A percentile compares a stretch with the other conserved stretches of the same genome.
phyloP scores from a whole-genome alignment of 1,140 invertebrate species.

The Calephelis nemesis region DNA sequence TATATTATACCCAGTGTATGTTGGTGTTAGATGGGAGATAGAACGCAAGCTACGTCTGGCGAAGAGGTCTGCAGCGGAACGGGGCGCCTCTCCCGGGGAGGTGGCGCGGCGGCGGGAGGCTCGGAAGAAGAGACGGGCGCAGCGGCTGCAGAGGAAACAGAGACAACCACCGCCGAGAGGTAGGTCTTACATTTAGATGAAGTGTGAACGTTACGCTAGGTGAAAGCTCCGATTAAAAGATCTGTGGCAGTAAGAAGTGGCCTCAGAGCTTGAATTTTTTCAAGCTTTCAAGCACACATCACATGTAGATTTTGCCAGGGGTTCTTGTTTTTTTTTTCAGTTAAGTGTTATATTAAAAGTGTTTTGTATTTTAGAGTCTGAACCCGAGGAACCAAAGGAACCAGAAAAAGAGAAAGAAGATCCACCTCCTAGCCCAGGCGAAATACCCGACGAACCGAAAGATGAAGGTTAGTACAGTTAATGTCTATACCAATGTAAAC shows the following conservation, averaged over 20 bases:
- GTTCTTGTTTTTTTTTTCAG: too few species aligned
- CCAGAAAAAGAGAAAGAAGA: slow-evolving; percentile 61
- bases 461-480: slow-evolving; percentile 47
- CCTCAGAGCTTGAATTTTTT: too few species aligned
- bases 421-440: slow-evolving; percentile 70
- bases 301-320: too few species aligned
- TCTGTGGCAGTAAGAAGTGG: too few species aligned
- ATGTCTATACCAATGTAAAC: slow-evolving; percentile 1
- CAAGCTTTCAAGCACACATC: too few species aligned
- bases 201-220: too few species aligned
- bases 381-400: slow-evolving; percentile 77
- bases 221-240: too few species aligned
- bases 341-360: too few species aligned
- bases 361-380: slow-evolving; percentile 40
- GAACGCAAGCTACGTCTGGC: slow-evolving; percentile 95
- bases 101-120: slow-evolving; percentile 44
- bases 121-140: slow-evolving; percentile 32
- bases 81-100: slow-evolving; percentile 48
- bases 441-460: slow-evolving; percentile 55
- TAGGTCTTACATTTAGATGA: neutral
- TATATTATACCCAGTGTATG: neutral
- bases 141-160: slow-evolving; percentile 46
- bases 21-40: slow-evolving; percentile 91
- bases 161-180: slow-evolving; percentile 31
- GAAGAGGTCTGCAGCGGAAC: slow-evolving; percentile 81